Base-by-base conservation (phyloP, 2,888 invertebrate genomes). In the Sphaerophoria taeniata region DNA sequence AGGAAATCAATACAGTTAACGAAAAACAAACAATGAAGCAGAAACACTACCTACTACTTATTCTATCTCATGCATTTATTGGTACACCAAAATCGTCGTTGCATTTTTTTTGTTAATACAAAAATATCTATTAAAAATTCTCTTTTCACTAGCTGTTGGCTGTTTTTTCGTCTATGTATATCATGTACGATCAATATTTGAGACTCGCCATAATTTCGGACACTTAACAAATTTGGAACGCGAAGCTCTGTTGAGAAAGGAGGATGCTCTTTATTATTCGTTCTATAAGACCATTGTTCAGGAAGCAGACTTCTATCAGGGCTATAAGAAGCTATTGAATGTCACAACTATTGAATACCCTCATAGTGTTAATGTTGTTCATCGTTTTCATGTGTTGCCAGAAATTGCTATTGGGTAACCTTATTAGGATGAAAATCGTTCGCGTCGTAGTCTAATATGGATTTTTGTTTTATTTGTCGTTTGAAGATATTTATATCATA, bases 231-330 rank as follows among this genome's bases (percentile, higher is more conserved):
- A 95, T 56, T 80, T 91, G 89, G 97, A 98, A 89, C 93, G 97
- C 58, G 98, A 98, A 92, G 95, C 98, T 94, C 94, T 96, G 6
- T 94, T 98, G 72, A 93, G 96, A 1, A 96, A 97, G 1, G 98
- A 98, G 92, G 96, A 97, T 95, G 97, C 97, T 0, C 94, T 98
- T 88, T 98, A 98, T 90, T 98, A 96, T 90, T 97, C 96, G 0
- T 98, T 96, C 91, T 98, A 95, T 91, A 98, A 98, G 90, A 95
- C 95, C 0, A 92, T 98, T 60, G 94, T 95, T 0, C 95, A 95
- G 84, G 93, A 96, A 82, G 92, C 93, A 16, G 91, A 94, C 88
- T 92, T 96, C 91, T 87, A 91, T 89, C 90, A 94, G 0, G 97
- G 96, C 0, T 92, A 96, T 61, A 90, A 94, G 0, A 93, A 93